Base-by-base conservation (phyloP, 53 echinoderm and acorn worm species). In the Mesocentrotus franciscanus region DNA sequence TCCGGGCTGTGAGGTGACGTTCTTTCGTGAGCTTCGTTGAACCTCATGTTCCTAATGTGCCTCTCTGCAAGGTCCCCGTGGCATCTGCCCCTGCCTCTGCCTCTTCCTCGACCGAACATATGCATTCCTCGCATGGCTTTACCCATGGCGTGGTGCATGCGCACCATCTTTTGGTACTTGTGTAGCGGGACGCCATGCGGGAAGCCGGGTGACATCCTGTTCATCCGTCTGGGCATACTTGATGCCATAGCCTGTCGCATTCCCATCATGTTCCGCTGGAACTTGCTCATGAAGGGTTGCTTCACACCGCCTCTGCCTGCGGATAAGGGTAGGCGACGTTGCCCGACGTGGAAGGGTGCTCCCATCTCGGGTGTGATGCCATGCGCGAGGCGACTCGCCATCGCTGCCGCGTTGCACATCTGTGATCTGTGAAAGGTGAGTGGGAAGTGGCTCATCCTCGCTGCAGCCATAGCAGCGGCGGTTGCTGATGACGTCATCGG, bases 101-200 rank as follows among this genome's bases (percentile, higher is more conserved):
- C 94, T 93, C 90, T 36, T 90, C 79, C 30, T 93, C 96, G 1
- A 92, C 95, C 72, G 72, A 95, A 20, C 95, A 95, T 49, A 91
- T 96, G 71, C 96, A 95, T 58, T 59, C 91, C 85, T 71, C 96
- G 96, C 98, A 98, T 92, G 93, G 96, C 17, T 70, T 95, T 95
- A 93, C 97, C 83, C 90, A 90, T 94, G 90, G 49, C 76, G 91
- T 91, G 78, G 91, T 79, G 95, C 93, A 96, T 79, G 85, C 96
- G 66, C 95, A 94, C 36, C 95, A 94, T 94, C 87, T 85, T 94
- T 70, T 94, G 95, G 56, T 61, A 95, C 95, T 96, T 85, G 36
- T 68, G 94, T 57, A 57, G 83, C 7, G 92, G 84, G 22, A 91
- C 78, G 33, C 90, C 90, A 3, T 61, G 95, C 10, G 95, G 95